Conservation (phyloP, 1,140 invertebrate species). For the Thalassaphorura encarpata region DNA sequence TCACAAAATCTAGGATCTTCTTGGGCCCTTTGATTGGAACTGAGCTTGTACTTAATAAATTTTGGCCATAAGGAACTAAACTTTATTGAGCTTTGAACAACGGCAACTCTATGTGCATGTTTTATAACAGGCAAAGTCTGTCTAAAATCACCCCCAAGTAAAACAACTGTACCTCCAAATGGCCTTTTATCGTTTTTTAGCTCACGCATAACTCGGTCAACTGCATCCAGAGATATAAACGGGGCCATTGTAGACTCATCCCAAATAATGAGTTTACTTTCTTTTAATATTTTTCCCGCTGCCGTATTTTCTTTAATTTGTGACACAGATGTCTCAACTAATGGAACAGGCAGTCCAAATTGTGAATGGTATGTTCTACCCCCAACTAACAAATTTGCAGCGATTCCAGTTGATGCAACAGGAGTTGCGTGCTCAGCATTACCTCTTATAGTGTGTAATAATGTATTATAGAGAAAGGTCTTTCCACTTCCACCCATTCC, state of each 20-base stretch:
- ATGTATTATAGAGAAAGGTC: conserved; percentile 35
- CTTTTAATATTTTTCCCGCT: conserved; percentile 32
- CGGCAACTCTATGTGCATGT: not conserved
- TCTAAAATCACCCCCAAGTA: conserved; percentile 26
- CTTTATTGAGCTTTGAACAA: conserved; percentile 12
- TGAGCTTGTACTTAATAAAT: not conserved
- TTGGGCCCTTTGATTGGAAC: conserved; percentile 9
- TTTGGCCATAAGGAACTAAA: not conserved
- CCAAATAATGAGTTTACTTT: conserved; percentile 37
- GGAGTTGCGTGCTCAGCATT: conserved; percentile 9
- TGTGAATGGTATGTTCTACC: conserved; percentile 44
- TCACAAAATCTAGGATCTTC: not conserved
- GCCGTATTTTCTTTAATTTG: conserved; percentile 31
- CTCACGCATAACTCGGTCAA: conserved; percentile 36
- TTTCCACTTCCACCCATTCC: too few species aligned
- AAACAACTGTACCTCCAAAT: conserved; percentile 24
- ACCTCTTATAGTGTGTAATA: conserved; percentile 11
- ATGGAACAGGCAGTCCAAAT: conserved; percentile 39
- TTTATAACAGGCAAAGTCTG: conserved; percentile 26
- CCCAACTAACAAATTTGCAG: conserved; percentile 39
- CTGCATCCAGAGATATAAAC: conserved; percentile 33
- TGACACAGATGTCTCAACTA: conserved; percentile 22
- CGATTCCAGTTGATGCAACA: conserved; percentile 31
- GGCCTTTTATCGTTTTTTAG: conserved; percentile 26
- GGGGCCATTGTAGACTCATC: conserved; percentile 39